A percentile compares a stretch with the other conserved stretches of the same genome.
phyloP scores from a whole-genome alignment of 1,140 invertebrate species.

The Drosophila pseudoananassae region DNA sequence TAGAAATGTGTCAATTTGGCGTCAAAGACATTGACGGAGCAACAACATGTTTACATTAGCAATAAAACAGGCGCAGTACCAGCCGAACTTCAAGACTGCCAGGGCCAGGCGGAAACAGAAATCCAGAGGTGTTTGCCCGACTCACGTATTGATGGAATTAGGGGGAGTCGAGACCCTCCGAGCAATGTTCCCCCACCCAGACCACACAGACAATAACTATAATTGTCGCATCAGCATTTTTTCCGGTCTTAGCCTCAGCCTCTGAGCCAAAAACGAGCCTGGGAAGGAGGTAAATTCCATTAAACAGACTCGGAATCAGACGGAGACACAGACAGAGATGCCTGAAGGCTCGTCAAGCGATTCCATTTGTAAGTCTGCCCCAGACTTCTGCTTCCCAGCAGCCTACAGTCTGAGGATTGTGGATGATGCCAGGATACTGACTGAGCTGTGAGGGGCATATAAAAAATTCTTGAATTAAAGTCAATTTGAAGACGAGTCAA shows the following conservation, averaged over 20 bases:
- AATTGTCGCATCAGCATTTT: slow-evolving; percentile 80
- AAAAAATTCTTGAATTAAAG: slow-evolving; percentile 71
- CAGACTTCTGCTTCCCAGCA: slow-evolving; percentile 5
- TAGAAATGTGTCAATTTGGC: slow-evolving; percentile 77
- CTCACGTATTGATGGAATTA: slow-evolving; percentile 56
- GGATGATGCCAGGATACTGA: slow-evolving; percentile 3
- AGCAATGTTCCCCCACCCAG: slow-evolving; percentile 7
- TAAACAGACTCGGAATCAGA: slow-evolving; percentile 61
- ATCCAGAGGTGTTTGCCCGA: slow-evolving; percentile 31
- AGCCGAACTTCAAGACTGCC: slow-evolving; percentile 58
- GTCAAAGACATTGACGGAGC: slow-evolving; percentile 63
- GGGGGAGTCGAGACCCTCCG: slow-evolving; percentile 2
- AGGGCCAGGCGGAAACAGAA: slow-evolving; percentile 1
- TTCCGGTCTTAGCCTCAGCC: slow-evolving; percentile 19
- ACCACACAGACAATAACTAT: slow-evolving; percentile 79
- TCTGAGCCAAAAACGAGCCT: slow-evolving; percentile 45
- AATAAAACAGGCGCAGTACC: slow-evolving; percentile 68
- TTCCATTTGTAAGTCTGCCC: slow-evolving; percentile 59
- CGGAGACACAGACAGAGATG: slow-evolving; percentile 34
- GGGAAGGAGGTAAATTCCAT: slow-evolving; percentile 59
- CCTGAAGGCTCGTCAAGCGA: slow-evolving; percentile 63
- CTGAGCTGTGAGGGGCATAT: slow-evolving; percentile 33
- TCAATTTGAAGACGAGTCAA: slow-evolving; percentile 62
- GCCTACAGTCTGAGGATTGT: slow-evolving; percentile 1
- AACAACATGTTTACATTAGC: slow-evolving; percentile 77